Conservation (phyloP, 2,888 invertebrate species). For the Sinelater perroti region DNA sequence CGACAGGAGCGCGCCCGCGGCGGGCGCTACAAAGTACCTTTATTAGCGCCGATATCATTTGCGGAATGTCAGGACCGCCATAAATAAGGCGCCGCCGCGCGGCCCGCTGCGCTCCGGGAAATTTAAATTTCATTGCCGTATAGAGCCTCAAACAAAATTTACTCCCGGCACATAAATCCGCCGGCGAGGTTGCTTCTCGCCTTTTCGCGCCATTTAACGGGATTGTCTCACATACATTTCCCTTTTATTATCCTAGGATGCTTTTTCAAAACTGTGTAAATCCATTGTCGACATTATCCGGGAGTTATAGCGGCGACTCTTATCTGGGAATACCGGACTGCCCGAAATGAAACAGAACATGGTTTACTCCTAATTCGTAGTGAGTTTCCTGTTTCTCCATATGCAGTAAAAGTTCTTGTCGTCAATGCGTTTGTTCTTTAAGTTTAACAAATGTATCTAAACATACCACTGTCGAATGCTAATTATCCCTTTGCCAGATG, state of each 20-base stretch:
- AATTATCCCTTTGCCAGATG: no score
- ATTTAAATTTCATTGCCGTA: constrained; percentile 3
- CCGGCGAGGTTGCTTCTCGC: constrained; percentile 8
- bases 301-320: no score
- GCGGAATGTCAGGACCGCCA: no score
- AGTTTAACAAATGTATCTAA: no score
- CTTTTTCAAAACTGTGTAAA: constrained; percentile 3
- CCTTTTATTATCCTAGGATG: constrained; percentile 12
- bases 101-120: neutral
- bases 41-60: neutral
- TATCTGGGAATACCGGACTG: no score
- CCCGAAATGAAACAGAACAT: no score
- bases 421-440: no score
- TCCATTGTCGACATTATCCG: neutral
- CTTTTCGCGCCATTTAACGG: constrained; percentile 16
- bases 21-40: constrained; percentile 2
- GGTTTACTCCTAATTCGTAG: no score
- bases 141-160: constrained; percentile 1
- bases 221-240: constrained; percentile 17
- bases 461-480: no score
- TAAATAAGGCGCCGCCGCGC: neutral
- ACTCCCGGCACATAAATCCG: constrained; percentile 3
- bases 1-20: neutral
- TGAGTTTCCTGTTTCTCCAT: no score
- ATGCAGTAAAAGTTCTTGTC: no score